phyloP scores from a whole-genome alignment of 2,113 vertebrate genomes.

The Pomatostomus ruficeps region DNA sequence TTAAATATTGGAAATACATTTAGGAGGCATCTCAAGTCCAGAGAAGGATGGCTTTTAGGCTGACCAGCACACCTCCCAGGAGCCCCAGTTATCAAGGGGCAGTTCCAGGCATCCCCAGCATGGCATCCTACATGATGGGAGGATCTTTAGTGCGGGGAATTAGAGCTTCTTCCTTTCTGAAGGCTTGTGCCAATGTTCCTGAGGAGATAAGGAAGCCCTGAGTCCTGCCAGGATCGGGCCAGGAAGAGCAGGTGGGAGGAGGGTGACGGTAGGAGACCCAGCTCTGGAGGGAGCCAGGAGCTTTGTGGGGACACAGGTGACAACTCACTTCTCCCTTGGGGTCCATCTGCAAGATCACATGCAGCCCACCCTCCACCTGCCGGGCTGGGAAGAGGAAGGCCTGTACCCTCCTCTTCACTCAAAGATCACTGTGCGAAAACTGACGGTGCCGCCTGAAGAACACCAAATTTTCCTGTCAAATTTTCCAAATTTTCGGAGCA shows the following conservation, averaged over 20 bases:
- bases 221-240: background rate
- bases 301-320: background rate
- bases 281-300: background rate
- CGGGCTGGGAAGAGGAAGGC: background rate
- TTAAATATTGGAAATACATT: background rate
- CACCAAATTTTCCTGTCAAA: background rate
- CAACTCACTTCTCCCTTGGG: background rate
- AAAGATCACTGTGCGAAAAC: fast-evolving
- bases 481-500: fast-evolving
- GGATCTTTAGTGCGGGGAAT: background rate
- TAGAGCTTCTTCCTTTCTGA: background rate
- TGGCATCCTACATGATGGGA: background rate
- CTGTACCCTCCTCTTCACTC: background rate
- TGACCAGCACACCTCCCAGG: fast-evolving
- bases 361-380: background rate
- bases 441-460: fast-evolving
- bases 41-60: background rate
- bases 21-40: background rate
- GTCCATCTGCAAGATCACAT: fast-evolving
- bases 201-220: background rate
- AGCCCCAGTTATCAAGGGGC: background rate
- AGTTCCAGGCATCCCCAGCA: background rate
- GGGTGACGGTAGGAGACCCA: background rate
- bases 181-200: background rate
- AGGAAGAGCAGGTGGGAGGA: fast-evolving